These are phyloP conservation scores for Dermochelys coriacea DNA, from an alignment of 2,797 vertebrate species.

Conservation along the genomic window DNA sequence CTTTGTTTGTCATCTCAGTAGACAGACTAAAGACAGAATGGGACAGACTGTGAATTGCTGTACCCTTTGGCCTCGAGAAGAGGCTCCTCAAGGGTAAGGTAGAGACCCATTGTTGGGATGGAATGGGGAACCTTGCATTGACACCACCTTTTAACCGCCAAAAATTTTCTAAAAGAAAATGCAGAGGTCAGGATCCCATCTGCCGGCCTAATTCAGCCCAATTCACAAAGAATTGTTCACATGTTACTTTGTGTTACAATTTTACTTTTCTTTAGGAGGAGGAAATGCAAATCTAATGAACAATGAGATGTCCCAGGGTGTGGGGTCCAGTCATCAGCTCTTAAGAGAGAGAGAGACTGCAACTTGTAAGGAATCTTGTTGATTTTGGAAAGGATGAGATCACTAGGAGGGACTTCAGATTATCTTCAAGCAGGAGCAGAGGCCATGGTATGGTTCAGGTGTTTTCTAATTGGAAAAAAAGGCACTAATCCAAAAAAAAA, in stretches of 20 bases:
- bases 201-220: background rate
- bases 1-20: background rate
- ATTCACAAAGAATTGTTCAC: background rate
- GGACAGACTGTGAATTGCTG: background rate
- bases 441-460: background rate
- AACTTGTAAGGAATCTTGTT: constrained; percentile 13
- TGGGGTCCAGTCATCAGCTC: background rate
- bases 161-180: background rate
- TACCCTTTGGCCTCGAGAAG: background rate
- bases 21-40: background rate
- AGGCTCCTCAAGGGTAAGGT: background rate
- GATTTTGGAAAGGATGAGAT: background rate
- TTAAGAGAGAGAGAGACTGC: background rate
- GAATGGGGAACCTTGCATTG: background rate
- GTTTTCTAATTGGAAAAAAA: constrained; percentile 20
- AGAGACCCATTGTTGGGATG: background rate
- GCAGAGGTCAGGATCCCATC: background rate
- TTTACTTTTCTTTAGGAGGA: constrained; percentile 46
- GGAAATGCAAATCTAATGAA: constrained; percentile 13
- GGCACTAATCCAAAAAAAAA: background rate
- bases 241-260: background rate
- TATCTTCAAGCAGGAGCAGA: background rate
- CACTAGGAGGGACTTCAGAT: background rate
- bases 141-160: background rate
- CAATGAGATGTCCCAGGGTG: background rate